These are phyloP conservation scores for Holothuria leucospilota DNA, from an alignment of 53 echinoderm and acorn worm species.

Conservation along the genomic window DNA sequence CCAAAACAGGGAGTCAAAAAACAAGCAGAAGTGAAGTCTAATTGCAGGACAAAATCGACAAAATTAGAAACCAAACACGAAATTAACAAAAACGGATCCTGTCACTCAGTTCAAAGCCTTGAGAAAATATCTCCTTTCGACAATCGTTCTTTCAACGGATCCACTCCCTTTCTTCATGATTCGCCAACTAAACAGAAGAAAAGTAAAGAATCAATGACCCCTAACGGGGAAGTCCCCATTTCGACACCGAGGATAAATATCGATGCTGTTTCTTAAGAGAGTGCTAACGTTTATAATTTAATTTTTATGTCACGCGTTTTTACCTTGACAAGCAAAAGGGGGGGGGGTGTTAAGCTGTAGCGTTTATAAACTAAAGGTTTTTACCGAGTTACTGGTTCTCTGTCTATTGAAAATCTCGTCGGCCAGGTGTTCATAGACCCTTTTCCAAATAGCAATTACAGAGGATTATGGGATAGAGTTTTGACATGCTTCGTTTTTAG, in stretches of 20 bases:
- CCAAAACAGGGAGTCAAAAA: neutral
- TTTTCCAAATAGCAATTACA: too few species aligned
- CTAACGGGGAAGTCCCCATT: neutral
- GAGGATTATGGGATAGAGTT: too few species aligned
- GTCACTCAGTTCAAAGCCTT: conserved; percentile 10
- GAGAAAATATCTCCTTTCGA: conserved; percentile 19
- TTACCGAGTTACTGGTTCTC: too few species aligned
- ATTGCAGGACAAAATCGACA: neutral
- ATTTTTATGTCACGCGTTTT: too few species aligned
- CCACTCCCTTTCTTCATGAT: neutral
- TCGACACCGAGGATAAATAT: conserved; percentile 16
- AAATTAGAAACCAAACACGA: conserved; percentile 1
- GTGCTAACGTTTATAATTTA: too few species aligned
- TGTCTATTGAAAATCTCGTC: too few species aligned
- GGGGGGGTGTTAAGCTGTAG: too few species aligned
- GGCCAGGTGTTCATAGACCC: too few species aligned
- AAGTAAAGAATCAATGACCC: neutral
- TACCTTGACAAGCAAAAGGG: too few species aligned
- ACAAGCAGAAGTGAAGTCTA: neutral
- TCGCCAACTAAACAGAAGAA: neutral
- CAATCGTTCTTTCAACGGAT: conserved; percentile 3
- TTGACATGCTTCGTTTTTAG: too few species aligned
- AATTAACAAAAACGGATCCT: conserved; percentile 1
- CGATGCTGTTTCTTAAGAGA: neutral
- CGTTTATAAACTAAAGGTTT: too few species aligned